Conservation (phyloP, 2,797 vertebrate genomes). For the Fratercula arctica region DNA sequence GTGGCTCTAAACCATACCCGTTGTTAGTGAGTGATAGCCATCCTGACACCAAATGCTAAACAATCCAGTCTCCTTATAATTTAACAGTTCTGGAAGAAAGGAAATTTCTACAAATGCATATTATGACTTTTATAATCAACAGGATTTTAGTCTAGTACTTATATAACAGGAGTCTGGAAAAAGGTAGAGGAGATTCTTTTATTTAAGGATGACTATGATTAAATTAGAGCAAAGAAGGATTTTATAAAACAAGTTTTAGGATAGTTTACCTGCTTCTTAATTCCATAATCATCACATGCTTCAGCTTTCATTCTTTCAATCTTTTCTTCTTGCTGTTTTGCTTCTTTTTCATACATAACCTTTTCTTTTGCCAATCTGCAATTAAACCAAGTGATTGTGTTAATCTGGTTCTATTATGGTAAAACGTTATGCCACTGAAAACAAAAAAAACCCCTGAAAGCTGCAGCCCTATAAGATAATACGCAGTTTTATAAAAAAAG, state of each 20-base stretch:
- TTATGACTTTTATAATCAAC: not conserved
- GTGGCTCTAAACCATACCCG: not conserved
- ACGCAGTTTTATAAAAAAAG: not conserved
- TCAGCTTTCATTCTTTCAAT: conserved; percentile 87
- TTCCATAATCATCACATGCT: conserved; percentile 82
- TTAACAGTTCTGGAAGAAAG: not conserved
- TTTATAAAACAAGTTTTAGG: not conserved
- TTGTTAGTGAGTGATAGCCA: not conserved
- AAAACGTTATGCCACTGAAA: not conserved
- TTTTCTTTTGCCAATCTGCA: conserved; percentile 82
- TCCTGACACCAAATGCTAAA: not conserved
- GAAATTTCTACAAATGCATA: not conserved
- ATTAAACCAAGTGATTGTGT: conserved; percentile 37
- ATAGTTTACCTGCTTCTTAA: conserved; percentile 88
- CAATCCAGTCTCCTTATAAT: not conserved
- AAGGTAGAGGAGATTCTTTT: not conserved
- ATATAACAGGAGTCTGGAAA: not conserved
- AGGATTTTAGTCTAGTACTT: not conserved
- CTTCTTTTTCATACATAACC: too few relatives aligned
- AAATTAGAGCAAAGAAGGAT: not conserved
- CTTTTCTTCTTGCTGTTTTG: conserved; percentile 82
- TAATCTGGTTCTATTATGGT: not conserved
- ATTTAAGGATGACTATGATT: not conserved
- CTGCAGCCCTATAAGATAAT: not conserved
- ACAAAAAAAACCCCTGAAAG: not conserved